Conservation (phyloP, 2,888 invertebrate species). For the Heterodera filipjevi region DNA sequence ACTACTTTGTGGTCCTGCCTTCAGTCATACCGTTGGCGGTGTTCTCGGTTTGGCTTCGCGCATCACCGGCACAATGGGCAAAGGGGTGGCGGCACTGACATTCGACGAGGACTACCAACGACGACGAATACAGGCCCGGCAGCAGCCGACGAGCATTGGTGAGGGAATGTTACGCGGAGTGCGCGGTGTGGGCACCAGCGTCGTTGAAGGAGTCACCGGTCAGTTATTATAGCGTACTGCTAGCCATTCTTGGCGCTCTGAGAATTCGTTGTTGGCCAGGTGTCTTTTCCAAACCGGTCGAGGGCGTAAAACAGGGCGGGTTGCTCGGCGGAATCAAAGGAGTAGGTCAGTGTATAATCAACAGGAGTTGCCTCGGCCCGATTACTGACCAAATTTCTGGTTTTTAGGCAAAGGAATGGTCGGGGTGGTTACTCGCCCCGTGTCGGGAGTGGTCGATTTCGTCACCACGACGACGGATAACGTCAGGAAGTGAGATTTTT, state of each 20-base stretch:
- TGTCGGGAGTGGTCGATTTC: conserved; percentile 93
- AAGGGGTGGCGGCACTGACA: conserved; percentile 88
- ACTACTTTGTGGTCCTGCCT: background rate
- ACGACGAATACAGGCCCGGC: conserved; percentile 84
- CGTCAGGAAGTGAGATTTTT: conserved; percentile 82
- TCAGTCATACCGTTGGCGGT: conserved; percentile 78
- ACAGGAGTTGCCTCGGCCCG: no score
- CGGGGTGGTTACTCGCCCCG: conserved; percentile 90
- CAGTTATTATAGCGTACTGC: background rate
- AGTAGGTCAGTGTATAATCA: no score
- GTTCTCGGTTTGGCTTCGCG: conserved; percentile 93
- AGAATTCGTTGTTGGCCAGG: conserved; percentile 69
- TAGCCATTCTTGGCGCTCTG: background rate
- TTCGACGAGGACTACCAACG: conserved; percentile 93
- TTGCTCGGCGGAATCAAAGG: conserved; percentile 12
- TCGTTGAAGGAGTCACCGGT: conserved; percentile 86
- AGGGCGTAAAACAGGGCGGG: conserved; percentile 81
- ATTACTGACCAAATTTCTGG: conserved; percentile 34
- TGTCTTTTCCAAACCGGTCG: conserved; percentile 90
- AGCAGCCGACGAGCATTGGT: conserved; percentile 73
- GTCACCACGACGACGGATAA: conserved; percentile 95
- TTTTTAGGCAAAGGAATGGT: conserved; percentile 75
- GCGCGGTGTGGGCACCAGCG: conserved; percentile 81
- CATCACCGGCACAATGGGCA: conserved; percentile 74
- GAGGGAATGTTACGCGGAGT: conserved; percentile 72